A percentile compares a stretch with the other conserved stretches of the same genome.
These are phyloP conservation scores for Leucopternis melanops DNA, from an alignment of 2,113 vertebrate genomes.

Conservation along the genomic window DNA sequence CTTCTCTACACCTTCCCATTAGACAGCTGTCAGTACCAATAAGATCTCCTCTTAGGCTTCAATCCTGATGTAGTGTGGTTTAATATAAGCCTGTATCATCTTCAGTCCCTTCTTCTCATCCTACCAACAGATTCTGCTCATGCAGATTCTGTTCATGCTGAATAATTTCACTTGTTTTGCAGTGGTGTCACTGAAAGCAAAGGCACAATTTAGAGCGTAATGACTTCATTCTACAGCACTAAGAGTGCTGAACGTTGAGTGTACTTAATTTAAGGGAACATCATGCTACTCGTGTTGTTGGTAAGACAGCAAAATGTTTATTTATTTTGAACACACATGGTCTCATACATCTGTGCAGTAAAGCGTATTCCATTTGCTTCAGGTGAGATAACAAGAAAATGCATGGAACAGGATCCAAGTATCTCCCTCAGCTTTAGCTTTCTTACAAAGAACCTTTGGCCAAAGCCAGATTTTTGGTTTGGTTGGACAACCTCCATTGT, in stretches of 20 bases:
- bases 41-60: background rate
- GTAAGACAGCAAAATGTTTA: background rate
- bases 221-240: background rate
- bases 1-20: background rate
- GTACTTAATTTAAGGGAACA: background rate
- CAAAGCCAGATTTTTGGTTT: background rate
- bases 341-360: background rate
- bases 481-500: background rate
- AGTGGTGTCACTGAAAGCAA: background rate
- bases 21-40: background rate
- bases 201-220: background rate
- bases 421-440: background rate
- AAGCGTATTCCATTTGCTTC: background rate
- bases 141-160: background rate
- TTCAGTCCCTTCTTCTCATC: background rate
- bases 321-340: background rate
- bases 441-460: background rate
- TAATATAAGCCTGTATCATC: background rate
- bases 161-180: background rate
- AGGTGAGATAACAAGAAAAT: background rate
- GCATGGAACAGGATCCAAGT: background rate
- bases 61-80: background rate
- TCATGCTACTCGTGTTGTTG: background rate
- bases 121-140: background rate
- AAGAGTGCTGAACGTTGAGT: background rate